Conservation (phyloP, 2,797 vertebrate species). For the Peromyscus aztecus region DNA sequence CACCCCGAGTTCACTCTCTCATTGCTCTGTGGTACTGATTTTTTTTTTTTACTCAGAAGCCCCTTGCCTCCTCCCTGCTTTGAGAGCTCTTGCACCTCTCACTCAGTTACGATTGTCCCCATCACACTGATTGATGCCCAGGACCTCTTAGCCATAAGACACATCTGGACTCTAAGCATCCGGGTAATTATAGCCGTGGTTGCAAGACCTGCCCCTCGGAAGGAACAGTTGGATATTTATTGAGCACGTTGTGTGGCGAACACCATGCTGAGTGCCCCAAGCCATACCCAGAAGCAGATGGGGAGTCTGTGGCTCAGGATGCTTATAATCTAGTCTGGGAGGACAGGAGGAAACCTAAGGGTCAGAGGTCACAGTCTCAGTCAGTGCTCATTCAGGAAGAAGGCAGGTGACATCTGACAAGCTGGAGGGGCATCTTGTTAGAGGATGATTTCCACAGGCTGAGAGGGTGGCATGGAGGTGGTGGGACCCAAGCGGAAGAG, state of each 20-base stretch:
- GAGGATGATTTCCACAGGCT: not conserved
- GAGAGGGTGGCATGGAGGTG: not conserved
- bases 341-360: not conserved
- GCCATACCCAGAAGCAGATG: not conserved
- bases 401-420: not conserved
- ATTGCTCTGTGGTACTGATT: not conserved
- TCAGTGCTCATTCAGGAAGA: not conserved
- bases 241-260: not conserved
- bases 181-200: not conserved
- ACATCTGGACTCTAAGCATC: not conserved
- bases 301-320: not conserved
- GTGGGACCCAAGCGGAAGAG: not conserved
- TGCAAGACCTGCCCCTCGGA: not conserved
- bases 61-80: not conserved
- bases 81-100: not conserved
- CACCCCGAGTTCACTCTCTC: not conserved
- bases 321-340: not conserved
- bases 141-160: not conserved
- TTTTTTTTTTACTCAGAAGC: not conserved
- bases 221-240: conserved; percentile 12
- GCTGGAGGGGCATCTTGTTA: not conserved
- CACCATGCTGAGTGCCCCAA: not conserved
- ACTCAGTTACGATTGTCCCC: not conserved
- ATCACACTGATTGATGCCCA: not conserved
- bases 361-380: not conserved